phyloP scores from a whole-genome alignment of 1,140 invertebrate genomes.

The Scaptomyza hsui region DNA sequence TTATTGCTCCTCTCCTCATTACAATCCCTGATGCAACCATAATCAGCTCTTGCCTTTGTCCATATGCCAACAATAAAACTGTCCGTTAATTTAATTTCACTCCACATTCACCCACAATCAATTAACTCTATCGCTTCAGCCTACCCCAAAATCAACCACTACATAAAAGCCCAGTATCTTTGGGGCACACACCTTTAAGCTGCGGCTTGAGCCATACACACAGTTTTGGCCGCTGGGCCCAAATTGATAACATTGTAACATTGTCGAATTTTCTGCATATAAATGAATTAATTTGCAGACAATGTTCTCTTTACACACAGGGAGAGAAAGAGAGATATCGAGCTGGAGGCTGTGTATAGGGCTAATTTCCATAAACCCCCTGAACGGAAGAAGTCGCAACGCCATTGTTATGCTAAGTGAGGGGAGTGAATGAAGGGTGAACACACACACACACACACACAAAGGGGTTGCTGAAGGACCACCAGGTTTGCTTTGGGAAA shows the following conservation, averaged over 20 bases:
- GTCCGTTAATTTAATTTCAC: conserved; percentile 33
- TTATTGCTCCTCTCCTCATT: no score
- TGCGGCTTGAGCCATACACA: conserved; percentile 9
- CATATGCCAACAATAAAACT: conserved; percentile 35
- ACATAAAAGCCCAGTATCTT: conserved; percentile 12
- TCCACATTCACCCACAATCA: conserved; percentile 20
- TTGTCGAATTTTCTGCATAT: conserved; percentile 80
- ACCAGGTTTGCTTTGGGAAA: conserved; percentile 15
- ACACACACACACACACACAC: neutral
- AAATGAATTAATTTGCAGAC: conserved; percentile 82
- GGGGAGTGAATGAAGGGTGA: neutral
- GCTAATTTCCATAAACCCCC: conserved; percentile 79
- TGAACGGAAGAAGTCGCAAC: conserved; percentile 65
- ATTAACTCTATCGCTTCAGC: conserved; percentile 24
- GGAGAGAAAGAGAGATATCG: conserved; percentile 1
- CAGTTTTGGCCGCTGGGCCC: conserved; percentile 59
- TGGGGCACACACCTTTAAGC: conserved; percentile 31
- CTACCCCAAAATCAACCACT: neutral
- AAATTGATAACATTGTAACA: conserved; percentile 82
- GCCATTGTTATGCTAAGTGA: conserved; percentile 79
- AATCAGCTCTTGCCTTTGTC: conserved; percentile 32
- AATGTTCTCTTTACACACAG: conserved; percentile 18
- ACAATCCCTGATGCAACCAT: conserved; percentile 27
- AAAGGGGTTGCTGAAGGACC: conserved; percentile 63
- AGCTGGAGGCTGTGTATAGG: conserved; percentile 68